These are phyloP conservation scores for Acanthococcus lagerstroemiae DNA, from an alignment of 2,888 invertebrate species.

Conservation along the genomic window DNA sequence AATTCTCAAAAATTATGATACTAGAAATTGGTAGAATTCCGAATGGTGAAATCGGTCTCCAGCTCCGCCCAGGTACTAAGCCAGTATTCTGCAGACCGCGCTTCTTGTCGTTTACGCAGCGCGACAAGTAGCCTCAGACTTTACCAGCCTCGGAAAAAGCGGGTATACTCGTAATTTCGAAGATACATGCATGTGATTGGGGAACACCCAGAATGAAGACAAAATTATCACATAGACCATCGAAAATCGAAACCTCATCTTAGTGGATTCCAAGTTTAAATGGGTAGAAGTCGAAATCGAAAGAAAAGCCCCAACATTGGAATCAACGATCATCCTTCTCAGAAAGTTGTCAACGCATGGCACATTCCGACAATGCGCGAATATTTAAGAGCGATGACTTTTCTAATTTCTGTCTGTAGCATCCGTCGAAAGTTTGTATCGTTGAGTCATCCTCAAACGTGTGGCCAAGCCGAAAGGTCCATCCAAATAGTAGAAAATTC, in stretches of 20 bases:
- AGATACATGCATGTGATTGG: background rate
- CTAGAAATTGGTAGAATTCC: background rate
- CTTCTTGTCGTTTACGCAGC: background rate
- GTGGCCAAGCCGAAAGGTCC: background rate
- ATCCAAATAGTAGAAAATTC: background rate
- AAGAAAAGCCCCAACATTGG: background rate
- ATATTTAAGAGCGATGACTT: background rate
- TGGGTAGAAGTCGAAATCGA: background rate
- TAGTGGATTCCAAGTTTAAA: background rate
- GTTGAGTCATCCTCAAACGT: background rate
- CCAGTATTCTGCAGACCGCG: background rate
- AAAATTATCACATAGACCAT: background rate
- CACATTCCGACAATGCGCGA: background rate
- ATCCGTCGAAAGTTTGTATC: background rate
- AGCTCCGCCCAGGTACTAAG: background rate
- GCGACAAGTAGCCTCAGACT: background rate
- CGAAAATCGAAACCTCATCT: background rate
- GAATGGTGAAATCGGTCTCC: background rate
- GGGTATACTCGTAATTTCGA: background rate
- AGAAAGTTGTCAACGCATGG: background rate
- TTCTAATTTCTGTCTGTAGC: background rate
- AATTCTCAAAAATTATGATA: background rate
- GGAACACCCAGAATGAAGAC: conserved; percentile 19
- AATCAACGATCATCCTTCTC: background rate
- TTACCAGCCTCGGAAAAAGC: background rate